phyloP scores from a whole-genome alignment of 2,888 invertebrate species.

The Dysmachus trigonus region DNA sequence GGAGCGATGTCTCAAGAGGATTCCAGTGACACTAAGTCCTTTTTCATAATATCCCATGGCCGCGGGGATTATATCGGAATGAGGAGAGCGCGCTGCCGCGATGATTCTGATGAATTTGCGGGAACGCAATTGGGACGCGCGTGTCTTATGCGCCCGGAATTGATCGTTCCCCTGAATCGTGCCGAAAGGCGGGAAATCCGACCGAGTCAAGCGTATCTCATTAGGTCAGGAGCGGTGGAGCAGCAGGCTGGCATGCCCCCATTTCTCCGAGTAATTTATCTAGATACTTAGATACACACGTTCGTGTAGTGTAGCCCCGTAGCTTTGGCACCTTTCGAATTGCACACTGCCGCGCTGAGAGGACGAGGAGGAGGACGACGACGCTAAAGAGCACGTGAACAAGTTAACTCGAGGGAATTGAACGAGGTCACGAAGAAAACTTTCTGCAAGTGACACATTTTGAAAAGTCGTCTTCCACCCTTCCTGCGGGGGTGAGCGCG shows the following conservation, averaged over 20 bases:
- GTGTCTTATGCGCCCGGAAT: not conserved
- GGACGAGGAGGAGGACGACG: not conserved
- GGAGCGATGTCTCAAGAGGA: not conserved
- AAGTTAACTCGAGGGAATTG: conserved; percentile 27
- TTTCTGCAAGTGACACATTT: conserved; percentile 26
- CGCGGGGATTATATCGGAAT: not conserved
- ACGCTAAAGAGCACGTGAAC: not conserved
- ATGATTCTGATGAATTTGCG: not conserved
- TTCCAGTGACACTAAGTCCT: not conserved
- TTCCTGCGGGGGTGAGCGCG: too few relatives aligned
- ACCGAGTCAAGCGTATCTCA: not conserved
- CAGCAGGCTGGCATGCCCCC: not conserved
- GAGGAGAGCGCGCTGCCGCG: not conserved
- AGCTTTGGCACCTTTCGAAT: conserved; percentile 13
- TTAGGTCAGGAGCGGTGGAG: not conserved
- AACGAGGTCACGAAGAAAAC: conserved; percentile 25
- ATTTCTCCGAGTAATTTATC: not conserved
- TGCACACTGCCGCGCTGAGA: not conserved
- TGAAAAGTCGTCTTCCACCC: not conserved
- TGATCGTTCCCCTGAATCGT: not conserved
- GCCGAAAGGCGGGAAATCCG: not conserved
- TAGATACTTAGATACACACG: not conserved
- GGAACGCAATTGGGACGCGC: not conserved
- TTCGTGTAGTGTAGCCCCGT: too few relatives aligned
- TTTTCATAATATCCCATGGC: not conserved